phyloP scores from a whole-genome alignment of 2,797 vertebrate genomes.

The Selene dorsalis region DNA sequence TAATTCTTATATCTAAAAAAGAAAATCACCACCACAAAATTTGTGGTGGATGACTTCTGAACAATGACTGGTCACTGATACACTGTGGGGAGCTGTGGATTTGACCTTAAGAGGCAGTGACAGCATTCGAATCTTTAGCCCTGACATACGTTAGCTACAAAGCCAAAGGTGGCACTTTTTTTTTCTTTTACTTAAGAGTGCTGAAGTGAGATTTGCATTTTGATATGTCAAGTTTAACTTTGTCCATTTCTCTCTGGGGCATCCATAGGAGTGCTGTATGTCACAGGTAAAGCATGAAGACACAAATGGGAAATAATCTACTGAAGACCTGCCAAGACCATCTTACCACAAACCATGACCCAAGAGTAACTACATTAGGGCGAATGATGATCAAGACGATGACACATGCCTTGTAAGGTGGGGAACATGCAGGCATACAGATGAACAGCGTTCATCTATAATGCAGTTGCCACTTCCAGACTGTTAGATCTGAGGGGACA shows the following conservation, averaged over 20 bases:
- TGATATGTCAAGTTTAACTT: slow-evolving; percentile 86
- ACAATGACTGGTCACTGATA: not conserved
- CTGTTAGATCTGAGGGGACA: slow-evolving; percentile 26
- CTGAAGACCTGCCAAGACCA: slow-evolving; percentile 39
- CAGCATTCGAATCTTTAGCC: not conserved
- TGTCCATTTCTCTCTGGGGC: slow-evolving; percentile 90
- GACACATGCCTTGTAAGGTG: slow-evolving; percentile 60
- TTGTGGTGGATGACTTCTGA: not conserved
- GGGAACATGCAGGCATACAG: slow-evolving; percentile 68
- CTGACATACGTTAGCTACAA: not conserved
- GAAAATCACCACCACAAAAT: not conserved
- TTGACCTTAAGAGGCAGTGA: not conserved
- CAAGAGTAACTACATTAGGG: not conserved
- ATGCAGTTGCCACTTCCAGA: slow-evolving; percentile 44
- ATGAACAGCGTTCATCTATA: slow-evolving; percentile 30
- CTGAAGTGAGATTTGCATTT: slow-evolving; percentile 13
- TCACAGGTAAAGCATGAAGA: slow-evolving; percentile 67
- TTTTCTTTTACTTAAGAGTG: not conserved
- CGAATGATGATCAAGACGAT: slow-evolving; percentile 38
- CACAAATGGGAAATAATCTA: slow-evolving; percentile 37
- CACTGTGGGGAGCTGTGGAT: not conserved
- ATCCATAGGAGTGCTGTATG: slow-evolving; percentile 69
- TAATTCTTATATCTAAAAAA: not conserved
- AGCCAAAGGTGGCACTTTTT: not conserved
- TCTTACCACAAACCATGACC: slow-evolving; percentile 39